A percentile compares a stretch with the other conserved stretches of the same genome.
Conservation (phyloP, 1,140 invertebrate species). For the Brachionus asplanchnoidis region DNA sequence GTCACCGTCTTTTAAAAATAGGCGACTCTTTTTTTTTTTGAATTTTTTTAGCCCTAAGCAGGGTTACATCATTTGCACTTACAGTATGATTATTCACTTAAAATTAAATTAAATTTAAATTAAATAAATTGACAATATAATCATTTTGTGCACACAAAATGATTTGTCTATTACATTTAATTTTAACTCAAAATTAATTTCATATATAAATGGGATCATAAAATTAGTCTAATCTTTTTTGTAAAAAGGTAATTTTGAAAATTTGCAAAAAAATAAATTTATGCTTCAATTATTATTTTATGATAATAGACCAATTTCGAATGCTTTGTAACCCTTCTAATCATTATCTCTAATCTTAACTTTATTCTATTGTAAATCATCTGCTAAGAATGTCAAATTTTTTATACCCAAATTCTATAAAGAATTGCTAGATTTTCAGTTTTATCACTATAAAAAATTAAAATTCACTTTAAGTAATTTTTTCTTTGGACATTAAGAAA, state of each 20-base stretch:
- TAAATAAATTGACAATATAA: neutral
- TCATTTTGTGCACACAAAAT: neutral
- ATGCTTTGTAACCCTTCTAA: no score
- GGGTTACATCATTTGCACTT: neutral
- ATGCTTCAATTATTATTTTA: neutral
- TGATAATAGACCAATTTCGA: neutral
- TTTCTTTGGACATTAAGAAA: no score
- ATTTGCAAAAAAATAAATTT: neutral
- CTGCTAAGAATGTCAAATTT: no score
- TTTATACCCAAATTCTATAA: no score
- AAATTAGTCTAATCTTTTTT: neutral
- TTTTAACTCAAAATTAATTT: neutral
- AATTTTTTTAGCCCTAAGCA: neutral
- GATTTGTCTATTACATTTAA: neutral
- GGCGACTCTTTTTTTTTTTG: neutral
- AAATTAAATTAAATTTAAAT: neutral
- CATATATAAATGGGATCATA: neutral
- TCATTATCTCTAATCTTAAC: no score
- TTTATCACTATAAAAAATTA: no score
- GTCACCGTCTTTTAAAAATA: neutral
- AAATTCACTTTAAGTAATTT: no score
- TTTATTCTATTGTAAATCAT: no score
- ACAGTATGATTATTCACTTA: neutral
- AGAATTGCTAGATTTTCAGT: no score
- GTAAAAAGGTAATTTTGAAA: neutral